phyloP scores from a whole-genome alignment of 1,140 invertebrate species.

The Medauroidea extradentata region DNA sequence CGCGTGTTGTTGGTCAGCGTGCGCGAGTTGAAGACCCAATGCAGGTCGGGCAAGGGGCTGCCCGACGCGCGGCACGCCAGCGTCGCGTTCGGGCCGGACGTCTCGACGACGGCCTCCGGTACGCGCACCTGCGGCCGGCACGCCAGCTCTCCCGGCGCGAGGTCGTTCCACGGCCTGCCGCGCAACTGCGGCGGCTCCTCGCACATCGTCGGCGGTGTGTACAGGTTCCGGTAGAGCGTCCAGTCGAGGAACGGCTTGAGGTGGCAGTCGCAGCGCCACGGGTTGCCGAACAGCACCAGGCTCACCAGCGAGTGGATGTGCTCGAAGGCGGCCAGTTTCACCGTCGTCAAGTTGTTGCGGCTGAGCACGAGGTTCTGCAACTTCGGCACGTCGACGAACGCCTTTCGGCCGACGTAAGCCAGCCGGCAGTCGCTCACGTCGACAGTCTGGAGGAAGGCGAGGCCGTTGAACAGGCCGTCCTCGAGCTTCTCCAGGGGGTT shows the following conservation, averaged over 20 bases:
- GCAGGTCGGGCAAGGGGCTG: constrained; percentile 67
- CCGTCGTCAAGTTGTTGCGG: constrained; percentile 60
- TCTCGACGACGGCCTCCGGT: constrained; percentile 42
- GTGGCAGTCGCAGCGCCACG: constrained; percentile 84
- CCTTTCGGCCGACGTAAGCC: constrained; percentile 58
- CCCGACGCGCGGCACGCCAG: constrained; percentile 72
- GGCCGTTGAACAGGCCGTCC: constrained; percentile 69
- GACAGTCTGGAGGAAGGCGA: constrained; percentile 68
- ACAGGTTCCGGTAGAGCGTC: constrained; percentile 63
- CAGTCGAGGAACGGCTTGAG: constrained; percentile 74
- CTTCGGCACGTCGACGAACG: constrained; percentile 63
- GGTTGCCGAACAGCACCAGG: constrained; percentile 72
- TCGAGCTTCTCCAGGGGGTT: constrained; percentile 67
- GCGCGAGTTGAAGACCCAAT: constrained; percentile 68
- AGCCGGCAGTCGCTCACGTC: constrained; percentile 70
- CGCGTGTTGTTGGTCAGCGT: constrained; percentile 53
- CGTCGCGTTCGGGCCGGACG: constrained; percentile 32
- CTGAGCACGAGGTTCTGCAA: constrained; percentile 65
- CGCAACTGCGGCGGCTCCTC: constrained; percentile 58
- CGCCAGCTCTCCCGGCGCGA: constrained; percentile 71
- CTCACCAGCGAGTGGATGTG: constrained; percentile 62
- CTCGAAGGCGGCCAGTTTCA: constrained; percentile 54
- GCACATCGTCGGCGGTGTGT: constrained; percentile 66
- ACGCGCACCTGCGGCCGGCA: constrained; percentile 67
- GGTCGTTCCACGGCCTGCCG: constrained; percentile 64